Base-by-base conservation (phyloP, 2,888 invertebrate genomes). In the Drosophila longiperda region DNA sequence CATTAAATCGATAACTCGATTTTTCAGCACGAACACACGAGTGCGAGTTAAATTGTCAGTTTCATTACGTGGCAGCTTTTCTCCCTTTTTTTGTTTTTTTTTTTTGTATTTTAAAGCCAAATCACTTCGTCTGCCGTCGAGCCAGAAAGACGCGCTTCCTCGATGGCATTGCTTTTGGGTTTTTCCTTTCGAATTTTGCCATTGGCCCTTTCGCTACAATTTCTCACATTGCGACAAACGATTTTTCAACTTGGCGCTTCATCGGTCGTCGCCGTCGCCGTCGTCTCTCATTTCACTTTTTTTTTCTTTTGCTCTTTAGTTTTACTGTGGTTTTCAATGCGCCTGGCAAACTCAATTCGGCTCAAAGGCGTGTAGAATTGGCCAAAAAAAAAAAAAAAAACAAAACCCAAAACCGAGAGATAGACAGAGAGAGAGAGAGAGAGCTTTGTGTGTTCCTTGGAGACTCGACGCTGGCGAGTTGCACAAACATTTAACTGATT, bases 401-500 rank as follows among this genome's bases (percentile, higher is more conserved):
- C 33, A 66, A 60, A 54, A 33, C 15, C 45, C 29, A 5, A 45
- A 15, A 8, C 7, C 15, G 33, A 45, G 45, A 23, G 11, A 42
- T 4, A 40, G 20, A 42, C 1, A 52, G 53, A 50, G 6, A 50
- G 9, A 49, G 59, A 9, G 58, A 23, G 36, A 40, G 45, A 50
- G 60, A 55, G 69, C 60, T 48, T 48, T 74, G 60, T 66, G 76
- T 58, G 76, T 58, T 68, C 72, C 81, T 64, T 55, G 36, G 77
- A 80, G 78, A 80, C 66, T 59, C 58, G 65, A 48, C 58, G 71
- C 54, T 76, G 80, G 85, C 87, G 86, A 83, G 89, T 85, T 87
- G 81, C 83, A 83, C 88, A 90, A 90, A 89, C 89, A 90, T 90
- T 90, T 90, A 90, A 90, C 89, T 90, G 89, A 90, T 90, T 90